Evolutionary conservation across 2,888 invertebrate genomes (phyloP).

Genomic region (Stenchaetothrips biformis): DNA sequence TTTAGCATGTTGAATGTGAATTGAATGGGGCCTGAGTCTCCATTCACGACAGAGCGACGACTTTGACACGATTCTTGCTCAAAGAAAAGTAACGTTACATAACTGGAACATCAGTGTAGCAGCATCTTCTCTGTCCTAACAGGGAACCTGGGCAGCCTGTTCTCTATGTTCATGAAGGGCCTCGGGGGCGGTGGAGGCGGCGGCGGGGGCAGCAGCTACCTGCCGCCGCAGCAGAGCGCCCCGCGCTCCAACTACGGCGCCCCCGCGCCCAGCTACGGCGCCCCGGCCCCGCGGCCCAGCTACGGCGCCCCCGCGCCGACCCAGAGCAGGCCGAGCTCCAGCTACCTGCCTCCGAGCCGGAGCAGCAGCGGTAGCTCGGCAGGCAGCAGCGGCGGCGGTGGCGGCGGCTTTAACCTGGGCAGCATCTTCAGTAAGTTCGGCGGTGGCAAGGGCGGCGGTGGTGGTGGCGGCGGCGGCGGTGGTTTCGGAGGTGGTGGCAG

Average conservation of each 20-base stretch:
- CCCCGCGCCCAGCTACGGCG: not conserved
- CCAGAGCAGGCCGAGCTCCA: not conserved
- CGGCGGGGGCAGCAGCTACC: not conserved
- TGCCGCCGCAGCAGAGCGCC: not conserved
- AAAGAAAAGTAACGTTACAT: too few relatives aligned
- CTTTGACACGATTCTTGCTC: too few relatives aligned
- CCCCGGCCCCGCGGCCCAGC: not conserved
- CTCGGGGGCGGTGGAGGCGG: not conserved
- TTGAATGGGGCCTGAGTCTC: too few relatives aligned
- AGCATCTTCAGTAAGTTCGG: not conserved
- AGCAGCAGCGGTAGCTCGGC: not conserved
- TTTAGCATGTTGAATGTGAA: too few relatives aligned
- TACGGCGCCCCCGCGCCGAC: not conserved
- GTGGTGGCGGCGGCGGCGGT: not conserved
- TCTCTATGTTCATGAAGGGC: slow-evolving; percentile 3
- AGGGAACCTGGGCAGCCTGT: slow-evolving; percentile 9
- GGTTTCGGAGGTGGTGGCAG: not conserved
- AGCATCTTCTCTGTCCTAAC: too few relatives aligned
- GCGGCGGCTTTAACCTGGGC: not conserved
- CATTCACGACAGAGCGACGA: too few relatives aligned
- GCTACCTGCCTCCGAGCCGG: not conserved
- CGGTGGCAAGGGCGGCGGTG: not conserved
- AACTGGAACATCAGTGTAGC: too few relatives aligned
- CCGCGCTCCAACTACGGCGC: too few relatives aligned
- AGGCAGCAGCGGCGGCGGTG: not conserved